phyloP scores from a whole-genome alignment of 1,140 invertebrate species.

The Lineus longissimus region DNA sequence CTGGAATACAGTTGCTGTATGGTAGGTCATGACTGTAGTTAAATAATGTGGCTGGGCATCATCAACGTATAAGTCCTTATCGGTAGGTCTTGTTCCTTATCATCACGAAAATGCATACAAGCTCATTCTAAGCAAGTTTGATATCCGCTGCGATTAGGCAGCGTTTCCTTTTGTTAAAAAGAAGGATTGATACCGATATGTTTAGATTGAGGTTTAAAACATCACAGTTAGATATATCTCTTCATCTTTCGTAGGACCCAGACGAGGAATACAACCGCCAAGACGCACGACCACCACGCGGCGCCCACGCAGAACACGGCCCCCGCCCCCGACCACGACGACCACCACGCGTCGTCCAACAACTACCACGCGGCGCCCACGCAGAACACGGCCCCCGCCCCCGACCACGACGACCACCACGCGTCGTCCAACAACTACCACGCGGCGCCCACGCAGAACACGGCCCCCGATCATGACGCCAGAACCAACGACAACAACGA shows the following conservation, averaged over 20 bases:
- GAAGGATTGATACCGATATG: not conserved
- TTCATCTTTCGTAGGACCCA: too few species aligned
- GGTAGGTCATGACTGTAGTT: slow-evolving; percentile 30
- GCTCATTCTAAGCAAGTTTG: not conserved
- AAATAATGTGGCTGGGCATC: not conserved
- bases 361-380: not conserved
- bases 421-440: not conserved
- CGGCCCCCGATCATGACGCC: not conserved
- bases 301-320: not conserved
- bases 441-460: not conserved
- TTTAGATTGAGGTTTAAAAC: too few species aligned
- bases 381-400: not conserved
- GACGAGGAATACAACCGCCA: too few species aligned
- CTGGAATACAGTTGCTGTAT: slow-evolving; percentile 65
- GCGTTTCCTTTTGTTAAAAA: not conserved
- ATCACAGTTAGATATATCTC: too few species aligned
- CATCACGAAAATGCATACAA: not conserved
- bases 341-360: not conserved
- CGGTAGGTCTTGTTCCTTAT: not conserved
- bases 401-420: not conserved
- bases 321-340: not conserved
- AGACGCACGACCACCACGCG: not conserved
- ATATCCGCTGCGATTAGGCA: not conserved
- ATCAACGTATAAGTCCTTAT: too few species aligned
- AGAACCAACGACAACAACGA: not conserved